Evolutionary conservation across 2,113 vertebrate genomes (phyloP), one percentile per base, ranked within the genome.

Genomic region (Cyprinodon brontotheroides): DNA sequence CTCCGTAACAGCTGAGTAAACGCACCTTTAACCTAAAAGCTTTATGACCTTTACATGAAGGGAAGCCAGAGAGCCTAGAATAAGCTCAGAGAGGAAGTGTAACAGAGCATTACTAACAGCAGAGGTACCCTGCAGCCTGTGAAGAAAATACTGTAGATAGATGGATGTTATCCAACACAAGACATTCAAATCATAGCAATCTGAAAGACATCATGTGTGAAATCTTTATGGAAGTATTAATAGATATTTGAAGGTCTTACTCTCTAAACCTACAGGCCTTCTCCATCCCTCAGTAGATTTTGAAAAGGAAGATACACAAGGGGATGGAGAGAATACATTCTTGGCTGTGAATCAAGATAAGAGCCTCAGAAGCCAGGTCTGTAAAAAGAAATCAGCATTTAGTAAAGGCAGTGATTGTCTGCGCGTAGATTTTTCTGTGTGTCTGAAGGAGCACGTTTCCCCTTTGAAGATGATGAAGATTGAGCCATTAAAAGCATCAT

Each of bases 401-500:
- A 70, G 78, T 62, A 12, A 57, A 66, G 68, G 43, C 13, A 41
- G n/a, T 68, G 38, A 80, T 29, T 53, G 65, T 36, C 14, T 22
- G 68, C 0, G 4, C 8, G 43, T 10, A 39, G 37, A n/a, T 68
- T 38, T 68, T 38, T 71, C 11, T 0, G 15, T 66, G 39, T 70
- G 66, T 63, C 48, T 39, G 66, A 43, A 41, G 41, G 48, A 38
- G 66, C 65, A 61, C 73, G 68, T 72, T 87, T 71, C 74, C 61
- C 77, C 71, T 79, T 15, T 79, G 79, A 88, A 89, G 81, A 64
- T 88, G 87, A 92, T 88, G 84, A 79, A 91, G 87, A 89, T 92
- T 87, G 81, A 92, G 82, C 82, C 87, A 89, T 93, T 93, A 91
- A 84, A 86, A 83, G 64, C 67, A 86, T 92, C 78, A 93, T 89